A percentile compares a stretch with the other conserved stretches of the same genome.
These are phyloP conservation scores for Morone saxatilis DNA, from an alignment of 2,113 vertebrate species.

Conservation along the genomic window DNA sequence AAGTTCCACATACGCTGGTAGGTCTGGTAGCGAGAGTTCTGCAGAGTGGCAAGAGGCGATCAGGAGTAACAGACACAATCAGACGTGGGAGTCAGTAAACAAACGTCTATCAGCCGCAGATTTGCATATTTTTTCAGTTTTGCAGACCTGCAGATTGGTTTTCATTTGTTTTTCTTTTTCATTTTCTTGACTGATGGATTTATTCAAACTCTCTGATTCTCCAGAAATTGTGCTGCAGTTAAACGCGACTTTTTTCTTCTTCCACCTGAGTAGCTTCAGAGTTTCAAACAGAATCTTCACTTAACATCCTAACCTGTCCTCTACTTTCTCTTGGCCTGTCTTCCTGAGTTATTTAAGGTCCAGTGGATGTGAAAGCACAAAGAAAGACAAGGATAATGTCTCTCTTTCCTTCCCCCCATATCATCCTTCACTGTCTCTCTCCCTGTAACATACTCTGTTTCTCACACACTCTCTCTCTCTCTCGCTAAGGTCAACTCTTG, in stretches of 20 bases:
- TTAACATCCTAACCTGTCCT: conserved; percentile 37
- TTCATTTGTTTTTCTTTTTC: conserved; percentile 13
- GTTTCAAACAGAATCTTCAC: conserved; percentile 42
- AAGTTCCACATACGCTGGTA: conserved; percentile 99
- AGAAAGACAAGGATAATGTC: conserved; percentile 42
- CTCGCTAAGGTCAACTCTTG: conserved; percentile 50
- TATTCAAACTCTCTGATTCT: conserved; percentile 25
- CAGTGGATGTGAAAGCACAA: conserved; percentile 34
- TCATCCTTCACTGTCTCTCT: conserved; percentile 50
- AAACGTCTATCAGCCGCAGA: conserved; percentile 2
- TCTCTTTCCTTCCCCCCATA: conserved; percentile 27
- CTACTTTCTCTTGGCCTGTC: conserved; percentile 39
- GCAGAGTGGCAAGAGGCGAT: conserved; percentile 12
- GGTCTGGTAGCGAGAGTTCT: conserved; percentile 99
- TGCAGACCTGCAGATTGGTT: background rate
- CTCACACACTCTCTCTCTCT: conserved; percentile 19
- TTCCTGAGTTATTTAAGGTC: conserved; percentile 58
- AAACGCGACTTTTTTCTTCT: background rate
- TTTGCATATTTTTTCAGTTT: background rate
- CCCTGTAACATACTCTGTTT: conserved; percentile 20
- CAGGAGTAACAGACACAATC: conserved; percentile 14
- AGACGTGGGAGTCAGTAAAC: conserved; percentile 7
- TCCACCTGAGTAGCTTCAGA: conserved; percentile 17
- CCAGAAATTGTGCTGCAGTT: background rate
- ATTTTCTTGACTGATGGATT: conserved; percentile 37